These are phyloP conservation scores for Hystrix brachyura DNA, from an alignment of 2,113 vertebrate genomes.

Conservation along the genomic window DNA sequence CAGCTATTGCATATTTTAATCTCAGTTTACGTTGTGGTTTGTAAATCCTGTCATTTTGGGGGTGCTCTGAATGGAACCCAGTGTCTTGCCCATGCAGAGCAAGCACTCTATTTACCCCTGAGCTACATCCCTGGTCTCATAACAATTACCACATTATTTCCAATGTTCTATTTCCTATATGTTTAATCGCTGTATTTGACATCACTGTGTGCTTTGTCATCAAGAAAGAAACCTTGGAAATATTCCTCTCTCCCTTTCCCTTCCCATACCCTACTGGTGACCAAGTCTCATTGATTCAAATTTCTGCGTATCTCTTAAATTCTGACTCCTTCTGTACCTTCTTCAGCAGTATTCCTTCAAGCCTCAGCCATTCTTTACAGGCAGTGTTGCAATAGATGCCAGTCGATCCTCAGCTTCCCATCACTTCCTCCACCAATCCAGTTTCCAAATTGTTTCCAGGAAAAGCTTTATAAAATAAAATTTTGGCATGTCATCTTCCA, in stretches of 20 bases:
- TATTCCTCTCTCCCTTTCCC: neutral
- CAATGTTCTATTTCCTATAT: neutral
- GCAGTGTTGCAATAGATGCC: neutral
- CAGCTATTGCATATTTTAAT: neutral
- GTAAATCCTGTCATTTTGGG: neutral
- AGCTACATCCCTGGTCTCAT: neutral
- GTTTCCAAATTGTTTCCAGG: constrained; percentile 46
- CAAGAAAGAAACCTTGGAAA: neutral
- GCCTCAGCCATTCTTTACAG: neutral
- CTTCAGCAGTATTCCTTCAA: neutral
- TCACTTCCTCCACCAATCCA: neutral
- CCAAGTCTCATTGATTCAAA: neutral
- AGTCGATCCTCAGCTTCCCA: neutral
- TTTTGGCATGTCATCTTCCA: constrained; percentile 53
- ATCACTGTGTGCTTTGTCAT: neutral
- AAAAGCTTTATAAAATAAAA: constrained; percentile 69
- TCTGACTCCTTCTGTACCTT: neutral
- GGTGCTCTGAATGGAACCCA: neutral
- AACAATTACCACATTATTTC: neutral
- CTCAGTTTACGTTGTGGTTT: neutral
- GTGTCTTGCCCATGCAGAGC: neutral
- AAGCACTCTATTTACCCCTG: neutral
- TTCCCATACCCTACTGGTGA: neutral
- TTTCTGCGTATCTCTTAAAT: neutral
- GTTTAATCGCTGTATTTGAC: neutral